Percentiles rank a stretch among this genome's conserved stretches.
These are phyloP conservation scores for Podargus strigoides DNA, from an alignment of 2,797 vertebrate species.

Conservation along the genomic window DNA sequence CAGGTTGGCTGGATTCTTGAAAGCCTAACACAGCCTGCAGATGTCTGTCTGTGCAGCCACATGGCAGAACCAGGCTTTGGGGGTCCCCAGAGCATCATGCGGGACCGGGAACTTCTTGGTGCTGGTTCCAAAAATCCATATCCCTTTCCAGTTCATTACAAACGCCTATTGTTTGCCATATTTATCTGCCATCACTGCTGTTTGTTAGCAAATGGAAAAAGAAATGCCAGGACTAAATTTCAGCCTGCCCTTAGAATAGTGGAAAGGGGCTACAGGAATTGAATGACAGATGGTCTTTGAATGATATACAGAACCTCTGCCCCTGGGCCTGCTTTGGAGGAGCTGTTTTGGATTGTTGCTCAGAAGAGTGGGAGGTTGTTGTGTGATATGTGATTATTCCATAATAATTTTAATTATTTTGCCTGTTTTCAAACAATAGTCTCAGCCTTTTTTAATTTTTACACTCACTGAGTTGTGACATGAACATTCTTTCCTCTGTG, in stretches of 20 bases:
- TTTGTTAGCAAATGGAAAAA: conserved; percentile 89
- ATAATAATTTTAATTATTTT: conserved; percentile 86
- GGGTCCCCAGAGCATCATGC: conserved; percentile 72
- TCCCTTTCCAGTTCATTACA: conserved; percentile 82
- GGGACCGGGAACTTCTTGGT: conserved; percentile 75
- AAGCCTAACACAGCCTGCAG: conserved; percentile 74
- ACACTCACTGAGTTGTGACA: conserved; percentile 81
- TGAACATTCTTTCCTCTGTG: conserved; percentile 75
- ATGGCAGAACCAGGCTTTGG: conserved; percentile 76
- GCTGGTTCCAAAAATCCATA: conserved; percentile 75
- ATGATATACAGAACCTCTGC: conserved; percentile 92
- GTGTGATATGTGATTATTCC: conserved; percentile 87
- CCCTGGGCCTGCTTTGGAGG: conserved; percentile 82
- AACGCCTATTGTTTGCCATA: conserved; percentile 80
- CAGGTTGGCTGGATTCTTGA: conserved; percentile 72
- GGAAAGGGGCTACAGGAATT: conserved; percentile 79
- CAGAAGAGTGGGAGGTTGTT: conserved; percentile 86
- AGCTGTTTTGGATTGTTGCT: conserved; percentile 88
- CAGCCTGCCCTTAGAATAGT: conserved; percentile 76
- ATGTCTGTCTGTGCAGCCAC: conserved; percentile 79
- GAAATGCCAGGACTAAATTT: conserved; percentile 85
- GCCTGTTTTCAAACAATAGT: conserved; percentile 81
- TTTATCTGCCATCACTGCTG: conserved; percentile 85
- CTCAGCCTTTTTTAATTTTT: conserved; percentile 79
- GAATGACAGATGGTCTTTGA: conserved; percentile 93